Base-by-base conservation (phyloP, 2,113 vertebrate species). In the Miniopterus natalensis region DNA sequence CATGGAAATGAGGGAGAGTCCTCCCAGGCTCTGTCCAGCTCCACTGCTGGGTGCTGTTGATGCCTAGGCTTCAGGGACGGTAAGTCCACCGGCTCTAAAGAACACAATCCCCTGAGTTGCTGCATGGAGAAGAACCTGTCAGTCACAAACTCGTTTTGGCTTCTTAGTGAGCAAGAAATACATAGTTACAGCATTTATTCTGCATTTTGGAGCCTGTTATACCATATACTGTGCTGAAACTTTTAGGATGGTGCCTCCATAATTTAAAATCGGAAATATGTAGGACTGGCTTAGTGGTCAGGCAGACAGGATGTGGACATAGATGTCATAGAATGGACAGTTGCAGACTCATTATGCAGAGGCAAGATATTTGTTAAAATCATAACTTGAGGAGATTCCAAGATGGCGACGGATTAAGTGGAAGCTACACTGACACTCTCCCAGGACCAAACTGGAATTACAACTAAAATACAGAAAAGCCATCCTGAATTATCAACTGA, bases 211-310 rank as follows among this genome's bases (percentile, higher is more conserved):
- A 29, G 15, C 55, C 8, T 83, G n/a, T 63, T 47, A 21, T 1
- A 42, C 36, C 8, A 18, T 11, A 29, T 0, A 36, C 23, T 40
- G 20, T 18, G 7, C 36, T 71, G 27, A 55, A 12, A 12, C 55
- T 13, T 74, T 5, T 6, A 45, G 12, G 51, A 1, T 0, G 27
- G 47, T 5, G 2, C 59, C 25, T 27, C 36, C 27, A 9, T 4
- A n/a, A n/a, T 20, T 70, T 73, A 21, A 79, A 71, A 31, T 18
- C 59, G 25, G 15, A 12, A 40, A 51, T 21, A 10, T 5, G 27
- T 6, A 8, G 18, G 31, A 23, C 29, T 3, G 27, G 42, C 27
- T 36, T 51, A 10, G 61, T 40, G 63, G 20, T 31, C 80, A 61
- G 25, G 25, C n/a, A 36, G 36, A 42, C 5, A 25, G 31, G 42